Evolutionary conservation across 1,140 invertebrate genomes (phyloP).

Genomic region (Cydia amplana): DNA sequence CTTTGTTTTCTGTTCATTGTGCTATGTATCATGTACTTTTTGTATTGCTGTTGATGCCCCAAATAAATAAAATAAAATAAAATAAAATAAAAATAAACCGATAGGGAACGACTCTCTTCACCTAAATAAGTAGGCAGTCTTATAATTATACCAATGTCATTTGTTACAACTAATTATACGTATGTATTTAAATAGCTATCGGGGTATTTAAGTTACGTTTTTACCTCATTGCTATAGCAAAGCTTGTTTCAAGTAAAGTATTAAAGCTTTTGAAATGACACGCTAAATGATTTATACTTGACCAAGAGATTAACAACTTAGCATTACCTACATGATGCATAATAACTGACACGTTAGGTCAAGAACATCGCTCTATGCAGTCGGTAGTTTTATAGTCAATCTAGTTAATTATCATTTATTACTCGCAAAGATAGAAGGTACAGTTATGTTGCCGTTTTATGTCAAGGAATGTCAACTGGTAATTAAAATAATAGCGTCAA

Average conservation of each 20-base stretch:
- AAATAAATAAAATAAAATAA: too few relatives aligned
- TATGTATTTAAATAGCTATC: too few relatives aligned
- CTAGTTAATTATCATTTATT: constrained; percentile 14
- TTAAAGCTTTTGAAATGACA: neutral
- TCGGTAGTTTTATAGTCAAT: neutral
- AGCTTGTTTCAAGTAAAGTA: neutral
- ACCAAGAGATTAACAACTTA: constrained; percentile 1
- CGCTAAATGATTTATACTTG: constrained; percentile 2
- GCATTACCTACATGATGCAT: constrained; percentile 15
- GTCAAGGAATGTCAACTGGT: constrained; percentile 10
- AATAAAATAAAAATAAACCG: too few relatives aligned
- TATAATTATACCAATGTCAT: too few relatives aligned
- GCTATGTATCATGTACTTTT: too few relatives aligned
- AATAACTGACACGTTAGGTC: neutral
- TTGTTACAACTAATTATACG: too few relatives aligned
- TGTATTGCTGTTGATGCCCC: too few relatives aligned
- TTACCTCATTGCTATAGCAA: too few relatives aligned
- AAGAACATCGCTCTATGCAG: neutral
- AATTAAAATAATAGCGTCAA: neutral
- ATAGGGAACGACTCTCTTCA: too few relatives aligned
- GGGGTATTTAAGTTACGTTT: too few relatives aligned
- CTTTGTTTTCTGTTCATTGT: too few relatives aligned
- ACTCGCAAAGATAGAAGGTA: neutral
- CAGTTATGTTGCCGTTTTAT: neutral
- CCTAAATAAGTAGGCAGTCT: too few relatives aligned